Evolutionary conservation across 2,113 vertebrate genomes (phyloP).

Genomic region (Parotia lawesii): DNA sequence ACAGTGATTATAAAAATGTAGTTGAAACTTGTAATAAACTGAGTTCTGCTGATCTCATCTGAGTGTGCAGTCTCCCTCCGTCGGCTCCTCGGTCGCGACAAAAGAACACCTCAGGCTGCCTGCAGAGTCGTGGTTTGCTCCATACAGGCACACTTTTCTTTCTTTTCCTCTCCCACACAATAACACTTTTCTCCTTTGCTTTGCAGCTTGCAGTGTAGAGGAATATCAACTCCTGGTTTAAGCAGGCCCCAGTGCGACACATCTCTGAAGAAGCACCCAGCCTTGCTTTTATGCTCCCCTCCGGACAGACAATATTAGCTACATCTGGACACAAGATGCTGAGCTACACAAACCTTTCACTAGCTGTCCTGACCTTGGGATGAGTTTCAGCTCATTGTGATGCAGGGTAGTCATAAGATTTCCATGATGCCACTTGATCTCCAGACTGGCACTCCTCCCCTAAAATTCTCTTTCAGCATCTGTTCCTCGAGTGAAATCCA

Average conservation of each 20-base stretch:
- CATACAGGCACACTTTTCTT: background rate
- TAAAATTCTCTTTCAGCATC: background rate
- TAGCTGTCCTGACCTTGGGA: background rate
- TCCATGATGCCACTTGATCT: background rate
- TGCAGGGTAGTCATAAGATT: background rate
- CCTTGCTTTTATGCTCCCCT: background rate
- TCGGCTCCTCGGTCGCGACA: too few species aligned
- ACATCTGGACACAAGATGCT: background rate
- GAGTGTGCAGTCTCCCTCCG: too few species aligned
- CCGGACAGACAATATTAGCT: background rate
- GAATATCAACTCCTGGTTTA: background rate
- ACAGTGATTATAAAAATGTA: too few species aligned
- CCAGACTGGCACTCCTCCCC: background rate
- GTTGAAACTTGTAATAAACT: too few species aligned
- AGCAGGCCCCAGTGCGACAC: background rate
- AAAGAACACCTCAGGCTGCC: background rate
- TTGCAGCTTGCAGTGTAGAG: background rate
- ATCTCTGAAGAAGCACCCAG: background rate
- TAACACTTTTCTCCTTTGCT: background rate
- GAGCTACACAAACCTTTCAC: background rate
- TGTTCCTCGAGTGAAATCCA: background rate
- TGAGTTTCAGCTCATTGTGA: background rate
- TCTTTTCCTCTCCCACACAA: background rate
- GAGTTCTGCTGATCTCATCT: too few species aligned
- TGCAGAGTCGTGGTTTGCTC: rapidly evolving